These are phyloP conservation scores for Nerophis ophidion DNA, from an alignment of 2,113 vertebrate genomes.

Conservation along the genomic window DNA sequence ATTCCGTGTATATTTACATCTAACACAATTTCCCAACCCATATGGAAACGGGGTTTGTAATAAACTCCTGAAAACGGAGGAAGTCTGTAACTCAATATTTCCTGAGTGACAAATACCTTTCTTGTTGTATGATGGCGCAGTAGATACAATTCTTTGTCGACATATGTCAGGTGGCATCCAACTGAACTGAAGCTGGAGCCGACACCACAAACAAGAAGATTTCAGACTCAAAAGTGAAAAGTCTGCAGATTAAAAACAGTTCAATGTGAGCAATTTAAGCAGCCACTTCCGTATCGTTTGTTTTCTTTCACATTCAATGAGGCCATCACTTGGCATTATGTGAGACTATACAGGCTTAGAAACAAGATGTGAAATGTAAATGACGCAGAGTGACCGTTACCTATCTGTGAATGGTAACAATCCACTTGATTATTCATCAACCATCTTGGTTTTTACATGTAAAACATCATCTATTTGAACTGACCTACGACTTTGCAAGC, in stretches of 20 bases:
- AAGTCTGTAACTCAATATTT: too few species aligned
- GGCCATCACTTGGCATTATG: background rate
- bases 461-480: slow-evolving; percentile 21
- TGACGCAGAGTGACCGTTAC: slow-evolving; percentile 26
- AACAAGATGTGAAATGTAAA: slow-evolving; percentile 39
- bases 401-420: slow-evolving; percentile 23
- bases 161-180: background rate
- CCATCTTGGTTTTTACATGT: slow-evolving; percentile 23
- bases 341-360: background rate
- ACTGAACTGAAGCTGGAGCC: background rate
- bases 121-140: background rate
- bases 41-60: too few species aligned
- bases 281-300: background rate
- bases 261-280: background rate
- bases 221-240: background rate
- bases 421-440: slow-evolving; percentile 18
- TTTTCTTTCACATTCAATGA: slow-evolving; percentile 32
- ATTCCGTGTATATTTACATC: too few species aligned
- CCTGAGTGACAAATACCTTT: too few species aligned
- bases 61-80: too few species aligned
- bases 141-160: background rate
- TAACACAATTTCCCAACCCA: too few species aligned
- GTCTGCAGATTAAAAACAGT: background rate
- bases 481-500: slow-evolving; percentile 8
- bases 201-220: background rate